Evolutionary conservation across 2,888 invertebrate genomes (phyloP), one percentile per base, ranked within the genome.

Genomic region (Lasiommata megera): DNA sequence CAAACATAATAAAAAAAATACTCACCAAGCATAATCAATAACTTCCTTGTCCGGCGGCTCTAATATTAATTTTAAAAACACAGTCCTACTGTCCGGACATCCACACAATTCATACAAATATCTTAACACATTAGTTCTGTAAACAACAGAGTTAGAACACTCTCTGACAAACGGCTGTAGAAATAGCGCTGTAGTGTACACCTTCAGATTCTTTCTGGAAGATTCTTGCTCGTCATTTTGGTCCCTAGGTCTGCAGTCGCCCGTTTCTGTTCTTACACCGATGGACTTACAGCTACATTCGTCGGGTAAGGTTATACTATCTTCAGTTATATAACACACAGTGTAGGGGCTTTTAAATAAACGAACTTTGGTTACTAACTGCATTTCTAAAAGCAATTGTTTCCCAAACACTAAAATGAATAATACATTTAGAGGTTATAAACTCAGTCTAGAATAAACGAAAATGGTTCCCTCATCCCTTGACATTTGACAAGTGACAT

Each of bases 11-110:
- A 18, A 6, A 14, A 38, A 31, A 28, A 36, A 3, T 7, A 73
- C 87, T 89, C 84, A 94, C 95, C 95, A 95, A 58, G 91, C 92
- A 79, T 93, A 94, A 77, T 95, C 95, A 64, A 95, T 91, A 44
- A 94, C 91, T 74, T 95, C 93, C 58, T 80, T 85, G 61, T 88
- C 86, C 0, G 94, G 93, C 11, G 91, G 92, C 56, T 88, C 78
- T 40, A 95, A 73, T 64, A 89, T 90, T 47, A 95, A 72, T 64
- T 83, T 86, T 37, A 89, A 67, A 63, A 77, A 77, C 23, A 82
- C 74, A 38, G 73, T 78, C 7, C 76, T 76, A 62, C 70, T 76
- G 11, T 65, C 57, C 12, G 79, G 73, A 60, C 68, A 71, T 18
- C 76, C 77, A 60, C 76, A 69, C 17, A 78, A 52, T 51, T 73